Conservation (phyloP, 2,113 vertebrate genomes). For the Cebidichthys violaceus region DNA sequence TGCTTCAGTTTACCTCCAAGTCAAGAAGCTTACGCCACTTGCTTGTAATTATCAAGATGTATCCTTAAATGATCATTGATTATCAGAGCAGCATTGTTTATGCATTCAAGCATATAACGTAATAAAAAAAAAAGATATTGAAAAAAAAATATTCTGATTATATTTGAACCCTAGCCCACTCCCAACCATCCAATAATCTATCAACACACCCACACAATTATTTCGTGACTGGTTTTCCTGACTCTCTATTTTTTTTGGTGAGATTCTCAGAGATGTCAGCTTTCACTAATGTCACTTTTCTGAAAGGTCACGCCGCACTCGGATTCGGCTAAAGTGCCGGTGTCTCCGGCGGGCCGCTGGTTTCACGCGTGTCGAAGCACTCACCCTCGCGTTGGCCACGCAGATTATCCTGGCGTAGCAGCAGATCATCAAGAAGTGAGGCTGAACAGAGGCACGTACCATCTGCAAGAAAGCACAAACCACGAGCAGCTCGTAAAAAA, state of each 20-base stretch:
- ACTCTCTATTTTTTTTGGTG: neutral
- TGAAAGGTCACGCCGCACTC: conserved; percentile 43
- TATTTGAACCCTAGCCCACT: neutral
- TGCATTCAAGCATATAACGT: neutral
- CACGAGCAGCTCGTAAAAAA: conserved; percentile 11
- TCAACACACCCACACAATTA: neutral
- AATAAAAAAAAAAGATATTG: neutral
- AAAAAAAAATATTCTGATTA: neutral
- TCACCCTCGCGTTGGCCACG: conserved; percentile 86
- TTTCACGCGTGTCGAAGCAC: conserved; percentile 37
- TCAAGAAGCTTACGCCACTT: neutral
- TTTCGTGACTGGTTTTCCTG: neutral
- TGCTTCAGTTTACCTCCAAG: neutral
- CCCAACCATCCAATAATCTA: neutral
- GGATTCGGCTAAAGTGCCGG: conserved; percentile 24
- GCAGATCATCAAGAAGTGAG: conserved; percentile 88
- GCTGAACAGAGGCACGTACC: conserved; percentile 85
- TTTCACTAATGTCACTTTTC: conserved; percentile 30
- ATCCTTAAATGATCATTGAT: neutral
- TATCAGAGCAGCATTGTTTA: neutral
- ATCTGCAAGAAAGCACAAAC: conserved; percentile 77
- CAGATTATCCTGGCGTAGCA: conserved; percentile 88
- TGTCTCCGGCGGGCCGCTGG: neutral
- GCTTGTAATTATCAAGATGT: neutral
- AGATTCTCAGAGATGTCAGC: conserved; percentile 18